Percentiles rank a stretch among this genome's conserved stretches.
Conservation (phyloP, 2,888 invertebrate species). For the Drosophila nr. fundita region DNA sequence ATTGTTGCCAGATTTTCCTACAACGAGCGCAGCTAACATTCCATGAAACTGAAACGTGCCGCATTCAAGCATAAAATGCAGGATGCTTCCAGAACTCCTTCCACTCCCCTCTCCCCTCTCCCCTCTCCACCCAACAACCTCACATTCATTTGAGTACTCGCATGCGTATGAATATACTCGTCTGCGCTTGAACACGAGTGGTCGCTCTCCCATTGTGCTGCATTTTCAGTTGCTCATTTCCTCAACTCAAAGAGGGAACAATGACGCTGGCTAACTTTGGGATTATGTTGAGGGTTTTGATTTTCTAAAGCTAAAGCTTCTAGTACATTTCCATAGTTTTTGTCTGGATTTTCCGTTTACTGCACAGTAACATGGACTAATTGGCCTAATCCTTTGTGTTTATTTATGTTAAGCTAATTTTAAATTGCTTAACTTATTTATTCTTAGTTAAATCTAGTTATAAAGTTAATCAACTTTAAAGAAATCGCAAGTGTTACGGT, state of each 20-base stretch:
- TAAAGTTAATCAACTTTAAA: not conserved
- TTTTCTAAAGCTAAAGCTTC: constrained; percentile 1
- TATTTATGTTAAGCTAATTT: not conserved
- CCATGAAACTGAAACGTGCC: constrained; percentile 61
- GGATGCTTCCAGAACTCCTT: constrained; percentile 31
- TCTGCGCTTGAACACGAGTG: constrained; percentile 9
- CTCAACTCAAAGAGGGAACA: constrained; percentile 9
- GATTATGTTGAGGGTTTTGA: constrained; percentile 8
- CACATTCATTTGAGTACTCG: constrained; percentile 15
- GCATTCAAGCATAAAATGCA: constrained; percentile 55
- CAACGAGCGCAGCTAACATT: constrained; percentile 39
- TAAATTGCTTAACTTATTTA: not conserved
- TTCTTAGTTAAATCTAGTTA: not conserved
- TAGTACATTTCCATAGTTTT: not conserved
- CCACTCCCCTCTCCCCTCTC: too few relatives aligned
- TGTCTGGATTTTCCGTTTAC: not conserved
- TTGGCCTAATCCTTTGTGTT: not conserved
- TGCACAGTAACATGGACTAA: not conserved
- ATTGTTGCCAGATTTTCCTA: constrained; percentile 72
- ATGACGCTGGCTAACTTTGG: constrained; percentile 13
- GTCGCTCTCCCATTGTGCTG: constrained; percentile 30
- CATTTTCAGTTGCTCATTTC: constrained; percentile 27
- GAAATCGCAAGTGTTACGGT: not conserved
- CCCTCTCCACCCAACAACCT: not conserved
- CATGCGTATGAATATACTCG: constrained; percentile 1